These are phyloP conservation scores for Lathronympha strigana DNA, from an alignment of 2,888 invertebrate species.

Conservation along the genomic window DNA sequence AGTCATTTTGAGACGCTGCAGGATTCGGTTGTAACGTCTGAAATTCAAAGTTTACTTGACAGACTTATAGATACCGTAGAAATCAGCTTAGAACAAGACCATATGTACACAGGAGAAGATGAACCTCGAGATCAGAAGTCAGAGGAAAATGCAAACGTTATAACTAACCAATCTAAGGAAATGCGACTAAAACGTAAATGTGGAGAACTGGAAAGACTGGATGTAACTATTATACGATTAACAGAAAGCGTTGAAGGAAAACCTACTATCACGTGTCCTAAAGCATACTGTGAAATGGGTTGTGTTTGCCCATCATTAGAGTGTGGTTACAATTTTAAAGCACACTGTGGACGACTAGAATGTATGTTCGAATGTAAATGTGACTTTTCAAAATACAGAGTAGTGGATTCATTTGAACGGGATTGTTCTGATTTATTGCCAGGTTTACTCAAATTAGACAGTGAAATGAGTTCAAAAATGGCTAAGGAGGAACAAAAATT, in stretches of 20 bases:
- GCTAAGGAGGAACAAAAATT: constrained; percentile 89
- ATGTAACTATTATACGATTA: constrained; percentile 86
- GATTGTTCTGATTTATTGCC: constrained; percentile 59
- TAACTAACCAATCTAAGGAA: constrained; percentile 56
- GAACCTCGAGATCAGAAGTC: constrained; percentile 60
- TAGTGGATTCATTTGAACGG: constrained; percentile 55
- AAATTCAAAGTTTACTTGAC: constrained; percentile 72
- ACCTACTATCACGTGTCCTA: constrained; percentile 66
- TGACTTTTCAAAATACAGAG: constrained; percentile 64
- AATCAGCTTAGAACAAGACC: constrained; percentile 83
- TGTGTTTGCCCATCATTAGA: constrained; percentile 87
- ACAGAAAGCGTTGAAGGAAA: constrained; percentile 53
- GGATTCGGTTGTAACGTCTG: constrained; percentile 47
- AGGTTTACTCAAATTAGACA: constrained; percentile 72
- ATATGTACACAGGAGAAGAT: constrained; percentile 64
- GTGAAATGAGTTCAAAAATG: constrained; percentile 80
- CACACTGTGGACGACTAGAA: constrained; percentile 86
- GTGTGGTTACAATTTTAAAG: constrained; percentile 68
- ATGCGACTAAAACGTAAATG: constrained; percentile 64
- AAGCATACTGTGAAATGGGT: constrained; percentile 85
- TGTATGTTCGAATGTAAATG: constrained; percentile 85
- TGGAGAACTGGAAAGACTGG: constrained; percentile 85
- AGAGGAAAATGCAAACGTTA: constrained; percentile 47
- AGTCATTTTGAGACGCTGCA: not conserved
- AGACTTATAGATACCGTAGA: constrained; percentile 85